These are phyloP conservation scores for Heteromormyrus szaboi DNA, from an alignment of 2,797 vertebrate species.

Conservation along the genomic window DNA sequence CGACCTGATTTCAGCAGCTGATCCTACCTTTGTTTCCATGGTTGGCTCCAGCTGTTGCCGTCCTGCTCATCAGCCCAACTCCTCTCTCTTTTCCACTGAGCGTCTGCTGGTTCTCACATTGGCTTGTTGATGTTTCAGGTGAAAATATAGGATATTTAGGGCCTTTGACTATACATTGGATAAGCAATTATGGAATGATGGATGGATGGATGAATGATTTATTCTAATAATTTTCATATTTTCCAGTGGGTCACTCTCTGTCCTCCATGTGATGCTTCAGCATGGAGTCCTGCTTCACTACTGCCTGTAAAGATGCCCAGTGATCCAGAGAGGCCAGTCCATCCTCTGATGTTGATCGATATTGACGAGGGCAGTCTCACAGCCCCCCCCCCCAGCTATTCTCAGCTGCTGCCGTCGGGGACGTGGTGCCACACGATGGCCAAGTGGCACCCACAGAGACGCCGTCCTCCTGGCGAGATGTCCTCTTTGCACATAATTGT, in stretches of 20 bases:
- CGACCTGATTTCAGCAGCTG: constrained; percentile 59
- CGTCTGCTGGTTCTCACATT: constrained; percentile 1
- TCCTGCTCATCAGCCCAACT: constrained; percentile 12
- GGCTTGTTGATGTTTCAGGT: neutral
- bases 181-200: neutral
- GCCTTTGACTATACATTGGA: neutral
- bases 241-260: neutral
- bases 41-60: constrained; percentile 29
- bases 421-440: neutral
- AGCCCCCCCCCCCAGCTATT: neutral
- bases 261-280: neutral
- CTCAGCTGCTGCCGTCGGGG: neutral
- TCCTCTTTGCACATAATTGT: neutral
- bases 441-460: neutral
- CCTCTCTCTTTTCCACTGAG: neutral
- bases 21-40: constrained; percentile 54
- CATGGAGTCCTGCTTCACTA: constrained; percentile 23
- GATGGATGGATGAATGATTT: neutral
- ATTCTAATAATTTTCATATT: neutral
- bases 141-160: neutral
- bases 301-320: constrained; percentile 30
- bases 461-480: neutral
- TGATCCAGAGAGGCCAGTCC: constrained; percentile 25
- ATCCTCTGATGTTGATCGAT: neutral
- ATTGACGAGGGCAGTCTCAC: neutral